Evolutionary conservation across 2,797 vertebrate species (phyloP), one percentile per base, ranked within the genome.

Genomic region (Chloroceryle amazona): DNA sequence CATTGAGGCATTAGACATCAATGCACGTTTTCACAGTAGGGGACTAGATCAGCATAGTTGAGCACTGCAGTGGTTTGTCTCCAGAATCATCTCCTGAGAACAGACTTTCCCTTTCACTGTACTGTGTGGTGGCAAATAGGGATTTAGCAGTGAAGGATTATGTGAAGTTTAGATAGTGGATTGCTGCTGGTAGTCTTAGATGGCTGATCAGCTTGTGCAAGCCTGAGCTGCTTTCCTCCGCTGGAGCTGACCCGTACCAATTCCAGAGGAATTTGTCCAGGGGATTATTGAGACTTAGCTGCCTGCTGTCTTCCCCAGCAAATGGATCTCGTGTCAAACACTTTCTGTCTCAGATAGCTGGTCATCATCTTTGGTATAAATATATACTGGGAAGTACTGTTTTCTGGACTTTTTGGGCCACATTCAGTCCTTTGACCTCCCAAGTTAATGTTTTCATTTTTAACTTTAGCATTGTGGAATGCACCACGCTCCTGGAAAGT

Each of bases 21-120:
- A 82, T 67, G 70, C 62, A 71, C 71, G 82, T 90, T 93, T 93
- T 89, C 89, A 28, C 93, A 81, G 86, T 31, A 51, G 90, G 93
- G 86, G 72, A 49, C 39, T 31, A 70, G 67, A 93, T 96, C 41
- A 92, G 88, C 93, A 58, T 49, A 44, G 75, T 85, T 87, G 71
- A 90, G 57, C 80, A 72, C 41, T 81, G 67, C 67, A 80, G 25
- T 46, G 31, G 86, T 90, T 92, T 89, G 93, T 92, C 71, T 97
- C 74, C 80, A 49, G 70, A 46, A 93, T 95, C 81, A 58, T 90
- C 57, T 57, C 81, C 47, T 57, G 78, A 71, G 88, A 63, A 46
- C 23, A 89, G 89, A 90, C 61, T 73, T 96, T 63, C 73, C 51
- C 87, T 90, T 89, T 93, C 71, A 23, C 79, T 86, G 57, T 23